phyloP scores from a whole-genome alignment of 2,888 invertebrate species.

The Blomia tropicalis region DNA sequence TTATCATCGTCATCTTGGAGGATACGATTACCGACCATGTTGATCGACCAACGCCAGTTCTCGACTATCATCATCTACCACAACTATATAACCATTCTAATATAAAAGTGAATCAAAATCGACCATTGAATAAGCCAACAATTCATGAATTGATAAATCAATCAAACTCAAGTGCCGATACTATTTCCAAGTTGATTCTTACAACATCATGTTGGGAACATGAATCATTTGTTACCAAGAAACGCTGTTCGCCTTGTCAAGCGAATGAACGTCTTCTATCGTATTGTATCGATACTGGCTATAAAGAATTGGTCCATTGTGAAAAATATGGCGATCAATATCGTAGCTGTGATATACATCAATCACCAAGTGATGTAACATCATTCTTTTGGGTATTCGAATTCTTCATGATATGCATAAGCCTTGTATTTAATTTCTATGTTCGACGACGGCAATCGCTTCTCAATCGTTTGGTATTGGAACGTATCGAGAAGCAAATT shows the following conservation, averaged over 20 bases:
- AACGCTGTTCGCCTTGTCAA: conserved; percentile 28
- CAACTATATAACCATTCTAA: background rate
- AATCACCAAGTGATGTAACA: too few species aligned
- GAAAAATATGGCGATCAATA: conserved; percentile 27
- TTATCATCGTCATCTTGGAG: conserved; percentile 23
- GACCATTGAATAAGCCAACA: background rate
- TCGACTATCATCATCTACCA: background rate
- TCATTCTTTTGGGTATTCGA: conserved; percentile 16
- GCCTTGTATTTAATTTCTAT: background rate
- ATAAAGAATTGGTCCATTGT: conserved; percentile 29
- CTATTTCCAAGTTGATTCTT: background rate
- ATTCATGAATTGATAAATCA: background rate
- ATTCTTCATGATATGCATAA: conserved; percentile 22
- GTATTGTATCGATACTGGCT: conserved; percentile 28
- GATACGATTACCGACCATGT: conserved; percentile 22
- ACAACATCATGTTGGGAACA: conserved; percentile 26
- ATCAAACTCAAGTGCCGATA: background rate
- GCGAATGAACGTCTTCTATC: conserved; percentile 28
- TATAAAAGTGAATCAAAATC: background rate
- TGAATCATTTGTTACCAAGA: conserved; percentile 27
- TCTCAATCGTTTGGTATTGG: background rate
- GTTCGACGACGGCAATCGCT: background rate
- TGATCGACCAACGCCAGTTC: conserved; percentile 16
- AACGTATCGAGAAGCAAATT: conserved; percentile 11
- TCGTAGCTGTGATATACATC: conserved; percentile 26